Percentiles rank a stretch among this genome's conserved stretches.
These are phyloP conservation scores for Micromussa lordhowensis DNA, from an alignment of 92 coral and sea anemone genomes.

Conservation along the genomic window DNA sequence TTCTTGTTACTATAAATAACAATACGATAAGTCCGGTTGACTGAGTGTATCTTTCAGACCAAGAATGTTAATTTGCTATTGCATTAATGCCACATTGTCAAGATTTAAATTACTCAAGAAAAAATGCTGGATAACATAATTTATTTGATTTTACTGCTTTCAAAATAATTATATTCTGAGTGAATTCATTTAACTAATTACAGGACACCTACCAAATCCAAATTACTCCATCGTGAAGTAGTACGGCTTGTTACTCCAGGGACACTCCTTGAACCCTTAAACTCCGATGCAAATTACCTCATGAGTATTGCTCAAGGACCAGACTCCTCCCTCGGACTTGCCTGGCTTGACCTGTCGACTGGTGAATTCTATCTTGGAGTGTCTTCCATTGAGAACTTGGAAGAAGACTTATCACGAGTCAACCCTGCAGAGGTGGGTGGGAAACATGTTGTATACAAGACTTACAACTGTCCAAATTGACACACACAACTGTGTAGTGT, in stretches of 20 bases:
- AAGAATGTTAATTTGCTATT: no score
- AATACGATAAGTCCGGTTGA: no score
- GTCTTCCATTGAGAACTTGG: slow-evolving; percentile 73
- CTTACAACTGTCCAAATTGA: no score
- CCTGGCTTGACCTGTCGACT: slow-evolving; percentile 89
- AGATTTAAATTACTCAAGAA: no score
- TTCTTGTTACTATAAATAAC: no score
- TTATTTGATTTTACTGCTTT: neutral
- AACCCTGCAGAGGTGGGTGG: slow-evolving; percentile 88
- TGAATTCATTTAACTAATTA: neutral
- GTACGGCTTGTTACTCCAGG: slow-evolving; percentile 93
- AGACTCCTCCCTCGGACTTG: slow-evolving; percentile 79
- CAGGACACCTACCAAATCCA: slow-evolving; percentile 80
- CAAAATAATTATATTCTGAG: neutral
- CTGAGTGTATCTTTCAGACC: no score
- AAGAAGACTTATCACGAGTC: slow-evolving; percentile 84
- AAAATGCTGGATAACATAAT: neutral
- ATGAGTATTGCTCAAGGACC: slow-evolving; percentile 82
- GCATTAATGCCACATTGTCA: no score
- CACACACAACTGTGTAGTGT: no score
- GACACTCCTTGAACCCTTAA: slow-evolving; percentile 80
- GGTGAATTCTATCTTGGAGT: slow-evolving; percentile 81
- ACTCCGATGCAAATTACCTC: slow-evolving; percentile 87
- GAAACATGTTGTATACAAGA: neutral
- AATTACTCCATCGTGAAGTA: slow-evolving; percentile 83